Evolutionary conservation across 1,140 invertebrate species (phyloP), one percentile per base, ranked within the genome.

Genomic region (Notospermus geniculatus): DNA sequence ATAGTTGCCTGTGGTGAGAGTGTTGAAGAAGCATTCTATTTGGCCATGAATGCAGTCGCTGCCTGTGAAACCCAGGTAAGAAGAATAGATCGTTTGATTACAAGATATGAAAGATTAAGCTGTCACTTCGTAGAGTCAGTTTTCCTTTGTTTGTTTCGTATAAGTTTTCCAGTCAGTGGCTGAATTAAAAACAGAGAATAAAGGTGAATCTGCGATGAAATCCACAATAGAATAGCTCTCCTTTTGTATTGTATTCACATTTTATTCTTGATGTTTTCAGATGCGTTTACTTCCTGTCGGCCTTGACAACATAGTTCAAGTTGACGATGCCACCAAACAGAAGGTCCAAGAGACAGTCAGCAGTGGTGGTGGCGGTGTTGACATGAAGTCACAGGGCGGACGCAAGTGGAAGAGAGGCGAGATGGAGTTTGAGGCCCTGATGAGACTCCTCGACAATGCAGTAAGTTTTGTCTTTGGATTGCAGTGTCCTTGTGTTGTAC

Each of bases 381-480:
- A 82, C 27, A 60, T 61, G 22, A 54, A 57, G 1, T 81, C 83
- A 25, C 74, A 86, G 28, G 82, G 85, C 7, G 87, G 87, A 56
- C 86, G 85, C 75, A 87, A 87, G 62, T 98, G 93, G 92, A 88
- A 91, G 78, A 88, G 94, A 41, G 96, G 95, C 54, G 94, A 97
- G 71, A 86, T 97, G 61, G 95, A 98, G 81, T 99, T 98, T 80
- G 97, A 99, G 80, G 95, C 94, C 2, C 86, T 97, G 32, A 99
- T 99, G 96, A 84, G 97, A 57, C 94, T 95, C 87, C 82, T 99
- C 54, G 97, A 99, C 80, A 98, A 98, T 84, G 92, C 94, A 71
- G 90, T 91, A 80, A 85, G 85, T 82, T 52, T n/a, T n/a, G n/a
- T n/a, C n/a, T n/a, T n/a, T n/a, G n/a, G n/a, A n/a, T n/a, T n/a